Evolutionary conservation across 2,888 invertebrate species (phyloP), one percentile per base, ranked within the genome.

Genomic region (Torymus tubicola): DNA sequence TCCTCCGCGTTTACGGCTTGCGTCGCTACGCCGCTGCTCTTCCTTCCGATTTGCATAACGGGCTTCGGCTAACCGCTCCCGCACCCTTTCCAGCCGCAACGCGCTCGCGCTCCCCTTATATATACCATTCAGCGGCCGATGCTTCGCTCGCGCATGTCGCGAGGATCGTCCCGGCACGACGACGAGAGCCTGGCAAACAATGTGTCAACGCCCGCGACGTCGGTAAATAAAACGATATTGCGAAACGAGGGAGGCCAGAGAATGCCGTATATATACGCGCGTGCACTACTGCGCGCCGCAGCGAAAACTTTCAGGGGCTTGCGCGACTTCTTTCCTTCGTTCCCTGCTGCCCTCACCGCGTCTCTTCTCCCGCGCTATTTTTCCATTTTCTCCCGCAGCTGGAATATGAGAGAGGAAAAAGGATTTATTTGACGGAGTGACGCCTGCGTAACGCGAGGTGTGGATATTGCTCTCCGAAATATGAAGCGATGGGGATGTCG

Each of bases 11-110:
- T 87, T 86, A 86, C 84, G 86, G 86, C 84, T 83, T n/a, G 70
- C 83, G 84, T 84, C 85, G 85, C 85, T n/a, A n/a, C n/a, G n/a
- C n/a, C n/a, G 84, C 84, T 86, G 83, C 80, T 83, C 83, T 81
- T 81, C 80, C 79, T 82, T 81, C 79, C 86, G 83, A 87, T 87
- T 87, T 87, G 85, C 87, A 87, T 87, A 86, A 86, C 85, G 84
- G 71, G 75, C 78, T 69, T 65, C 53, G 78, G 80, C 82, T 78
- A 81, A 82, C 80, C 81, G 81, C 78, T 76, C 69, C 68, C n/a
- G n/a, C n/a, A 76, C 73, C 73, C 83, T 73, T 82, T 72, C 50
- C 65, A 76, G 69, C 79, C 81, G 61, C 61, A 61, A 24, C 14
- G n/a, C 63, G 21, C 61, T 75, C 42, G 16, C 18, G 68, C 53